Evolutionary conservation across 2,797 vertebrate genomes (phyloP).

Genomic region (Spea hammondii): DNA sequence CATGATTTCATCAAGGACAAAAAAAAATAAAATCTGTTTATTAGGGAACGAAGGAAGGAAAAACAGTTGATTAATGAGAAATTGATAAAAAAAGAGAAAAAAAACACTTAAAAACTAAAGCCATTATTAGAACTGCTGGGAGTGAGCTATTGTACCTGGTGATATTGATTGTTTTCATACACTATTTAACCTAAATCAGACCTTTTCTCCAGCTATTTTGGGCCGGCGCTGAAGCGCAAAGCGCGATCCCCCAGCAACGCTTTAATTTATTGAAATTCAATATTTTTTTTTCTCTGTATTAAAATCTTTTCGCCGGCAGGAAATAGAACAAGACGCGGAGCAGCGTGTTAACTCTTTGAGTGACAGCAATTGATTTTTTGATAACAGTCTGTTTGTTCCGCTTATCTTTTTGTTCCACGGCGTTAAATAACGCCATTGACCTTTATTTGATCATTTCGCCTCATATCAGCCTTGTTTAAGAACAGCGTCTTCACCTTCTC

Average conservation of each 20-base stretch:
- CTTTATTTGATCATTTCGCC: too few relatives aligned
- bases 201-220: slow-evolving; percentile 13
- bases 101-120: neutral
- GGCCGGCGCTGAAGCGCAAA: slow-evolving; percentile 12
- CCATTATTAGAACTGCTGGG: neutral
- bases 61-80: neutral
- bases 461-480: too few relatives aligned
- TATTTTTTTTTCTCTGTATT: slow-evolving; percentile 34
- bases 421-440: too few relatives aligned
- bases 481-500: too few relatives aligned
- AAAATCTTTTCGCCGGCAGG: slow-evolving; percentile 15
- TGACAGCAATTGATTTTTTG: neutral
- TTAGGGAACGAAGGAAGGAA: neutral
- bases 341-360: neutral
- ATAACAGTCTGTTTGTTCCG: neutral
- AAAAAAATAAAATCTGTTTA: neutral
- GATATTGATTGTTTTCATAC: slow-evolving; percentile 56
- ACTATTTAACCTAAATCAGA: slow-evolving; percentile 54
- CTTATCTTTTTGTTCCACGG: neutral
- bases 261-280: slow-evolving; percentile 35
- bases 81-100: neutral
- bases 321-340: neutral
- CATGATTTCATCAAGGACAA: neutral
- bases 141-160: slow-evolving; percentile 51
- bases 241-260: slow-evolving; percentile 1